phyloP scores from a whole-genome alignment of 1,140 invertebrate species.

The Ruditapes philippinarum region DNA sequence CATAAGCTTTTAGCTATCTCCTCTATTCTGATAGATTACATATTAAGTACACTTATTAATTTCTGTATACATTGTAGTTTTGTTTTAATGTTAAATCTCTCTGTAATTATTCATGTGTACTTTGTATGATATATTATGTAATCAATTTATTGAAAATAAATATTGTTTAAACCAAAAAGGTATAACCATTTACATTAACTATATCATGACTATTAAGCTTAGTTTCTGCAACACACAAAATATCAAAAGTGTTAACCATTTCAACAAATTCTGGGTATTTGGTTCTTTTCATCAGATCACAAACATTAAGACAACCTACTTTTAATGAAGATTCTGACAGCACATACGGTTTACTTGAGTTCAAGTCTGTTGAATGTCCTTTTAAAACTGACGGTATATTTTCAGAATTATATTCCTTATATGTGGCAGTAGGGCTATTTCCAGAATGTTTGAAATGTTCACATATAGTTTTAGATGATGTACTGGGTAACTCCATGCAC shows the following conservation, averaged over 20 bases:
- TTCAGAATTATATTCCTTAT: neutral
- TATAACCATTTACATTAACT: neutral
- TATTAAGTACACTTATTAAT: too few species aligned
- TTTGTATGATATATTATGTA: too few species aligned
- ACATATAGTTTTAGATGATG: neutral
- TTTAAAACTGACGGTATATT: neutral
- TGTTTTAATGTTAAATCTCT: too few species aligned
- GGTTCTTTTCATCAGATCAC: neutral
- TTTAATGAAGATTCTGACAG: neutral
- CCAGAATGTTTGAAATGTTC: neutral
- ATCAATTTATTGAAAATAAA: too few species aligned
- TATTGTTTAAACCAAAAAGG: neutral
- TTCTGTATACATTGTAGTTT: too few species aligned
- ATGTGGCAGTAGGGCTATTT: neutral
- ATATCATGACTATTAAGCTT: neutral
- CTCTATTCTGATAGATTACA: too few species aligned
- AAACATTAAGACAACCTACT: neutral
- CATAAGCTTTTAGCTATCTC: too few species aligned
- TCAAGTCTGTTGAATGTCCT: neutral
- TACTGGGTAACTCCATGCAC: neutral
- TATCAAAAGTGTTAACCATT: neutral
- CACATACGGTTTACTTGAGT: neutral
- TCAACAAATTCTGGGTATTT: neutral
- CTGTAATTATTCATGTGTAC: too few species aligned
- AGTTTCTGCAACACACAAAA: neutral